Conservation (phyloP, 1,140 invertebrate species). For the Goniozus legneri region DNA sequence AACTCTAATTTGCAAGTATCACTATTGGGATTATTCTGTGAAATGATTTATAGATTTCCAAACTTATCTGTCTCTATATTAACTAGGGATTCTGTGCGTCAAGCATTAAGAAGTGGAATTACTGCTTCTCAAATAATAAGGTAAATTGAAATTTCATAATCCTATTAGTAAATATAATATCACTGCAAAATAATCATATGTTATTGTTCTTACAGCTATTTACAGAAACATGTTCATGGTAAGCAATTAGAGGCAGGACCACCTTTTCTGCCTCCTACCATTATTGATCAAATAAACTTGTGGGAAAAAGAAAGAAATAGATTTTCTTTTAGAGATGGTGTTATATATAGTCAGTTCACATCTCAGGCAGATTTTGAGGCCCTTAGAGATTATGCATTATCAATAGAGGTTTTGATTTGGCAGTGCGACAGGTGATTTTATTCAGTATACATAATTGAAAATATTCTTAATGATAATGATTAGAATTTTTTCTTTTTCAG, state of each 20-base stretch:
- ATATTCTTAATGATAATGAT: background rate
- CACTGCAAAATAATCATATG: constrained; percentile 5
- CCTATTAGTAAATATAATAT: background rate
- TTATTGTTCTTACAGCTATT: constrained; percentile 52
- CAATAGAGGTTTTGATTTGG: constrained; percentile 81
- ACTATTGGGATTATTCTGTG: constrained; percentile 85
- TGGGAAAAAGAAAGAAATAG: constrained; percentile 95
- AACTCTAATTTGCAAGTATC: constrained; percentile 91
- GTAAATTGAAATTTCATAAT: constrained; percentile 59
- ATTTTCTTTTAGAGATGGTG: constrained; percentile 88
- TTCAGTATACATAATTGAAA: constrained; percentile 1
- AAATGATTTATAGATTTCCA: constrained; percentile 92
- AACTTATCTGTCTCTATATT: constrained; percentile 91
- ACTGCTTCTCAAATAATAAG: constrained; percentile 93
- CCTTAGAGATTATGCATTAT: constrained; percentile 86
- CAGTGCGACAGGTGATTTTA: constrained; percentile 67
- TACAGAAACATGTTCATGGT: constrained; percentile 64
- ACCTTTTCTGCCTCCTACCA: constrained; percentile 78
- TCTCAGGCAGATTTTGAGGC: constrained; percentile 87
- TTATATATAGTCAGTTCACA: constrained; percentile 94
- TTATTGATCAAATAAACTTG: constrained; percentile 90
- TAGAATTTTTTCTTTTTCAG: constrained; percentile 27
- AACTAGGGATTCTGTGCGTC: constrained; percentile 88
- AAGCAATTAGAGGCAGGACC: constrained; percentile 60
- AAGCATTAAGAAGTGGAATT: constrained; percentile 90